These are phyloP conservation scores for Sarcophaga peregrina DNA, from an alignment of 1,140 invertebrate species.

Conservation along the genomic window DNA sequence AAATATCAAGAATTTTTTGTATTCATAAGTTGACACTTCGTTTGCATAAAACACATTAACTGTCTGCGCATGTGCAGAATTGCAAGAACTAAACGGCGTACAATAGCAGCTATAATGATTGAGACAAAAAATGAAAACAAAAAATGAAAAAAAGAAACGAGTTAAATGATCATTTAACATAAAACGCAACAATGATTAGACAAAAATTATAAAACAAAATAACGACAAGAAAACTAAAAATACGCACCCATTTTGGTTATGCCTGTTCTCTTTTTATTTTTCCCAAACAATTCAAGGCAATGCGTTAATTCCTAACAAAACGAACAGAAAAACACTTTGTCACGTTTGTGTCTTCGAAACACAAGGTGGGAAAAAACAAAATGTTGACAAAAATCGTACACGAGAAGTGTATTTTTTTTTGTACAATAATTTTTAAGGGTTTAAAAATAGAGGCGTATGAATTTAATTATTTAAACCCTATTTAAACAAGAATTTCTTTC, in stretches of 20 bases:
- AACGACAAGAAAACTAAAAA: constrained; percentile 11
- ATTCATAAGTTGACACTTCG: constrained; percentile 41
- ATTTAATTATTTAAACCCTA: constrained; percentile 16
- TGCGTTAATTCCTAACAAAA: neutral
- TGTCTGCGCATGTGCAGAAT: constrained; percentile 40
- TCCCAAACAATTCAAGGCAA: too few relatives aligned
- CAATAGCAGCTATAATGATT: neutral
- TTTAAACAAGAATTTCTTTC: neutral
- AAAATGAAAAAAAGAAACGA: constrained; percentile 6
- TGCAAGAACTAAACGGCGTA: constrained; percentile 14
- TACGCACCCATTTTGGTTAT: constrained; percentile 30
- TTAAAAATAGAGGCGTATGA: constrained; percentile 15
- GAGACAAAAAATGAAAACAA: too few relatives aligned
- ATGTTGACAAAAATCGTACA: neutral
- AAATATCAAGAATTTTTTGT: constrained; percentile 23
- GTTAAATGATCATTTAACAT: constrained; percentile 37
- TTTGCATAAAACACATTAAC: constrained; percentile 40
- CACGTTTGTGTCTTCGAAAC: constrained; percentile 22
- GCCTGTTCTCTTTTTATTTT: too few relatives aligned
- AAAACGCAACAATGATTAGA: constrained; percentile 34
- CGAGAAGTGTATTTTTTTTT: neutral
- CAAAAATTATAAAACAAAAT: constrained; percentile 20
- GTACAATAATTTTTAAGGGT: neutral
- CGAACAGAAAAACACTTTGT: constrained; percentile 27
- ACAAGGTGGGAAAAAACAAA: neutral